Base-by-base conservation (phyloP, 2,797 vertebrate genomes). In the Tolypeutes matacus region DNA sequence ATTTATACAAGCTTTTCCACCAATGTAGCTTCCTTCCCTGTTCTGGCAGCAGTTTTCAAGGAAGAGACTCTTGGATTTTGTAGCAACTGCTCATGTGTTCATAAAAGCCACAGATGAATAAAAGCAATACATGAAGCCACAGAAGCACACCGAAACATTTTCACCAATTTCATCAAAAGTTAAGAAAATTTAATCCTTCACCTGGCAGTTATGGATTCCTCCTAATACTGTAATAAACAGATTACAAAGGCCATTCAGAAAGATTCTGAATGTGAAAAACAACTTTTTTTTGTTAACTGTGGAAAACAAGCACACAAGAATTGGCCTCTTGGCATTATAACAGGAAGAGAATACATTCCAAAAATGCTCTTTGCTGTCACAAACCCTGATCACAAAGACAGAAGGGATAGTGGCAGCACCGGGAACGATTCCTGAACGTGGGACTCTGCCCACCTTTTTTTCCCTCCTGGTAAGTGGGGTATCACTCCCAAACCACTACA, bases 31-130 rank as follows among this genome's bases (percentile, higher is more conserved):
- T 77, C 70, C 70, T 73, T 72, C 81, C 49, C 15, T 58, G 3
- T 60, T 27, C 80, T 62, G n/a, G 65, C 31, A 87, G 60, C 78
- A 29, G 34, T 56, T 94, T 91, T 93, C 70, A 94, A 93, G 46
- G 65, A 96, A 72, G 15, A 29, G 34, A 12, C 82, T 58, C 25
- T 11, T 89, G n/a, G 15, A 81, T 70, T 89, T 11, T 64, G 23
- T 3, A 82, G 39, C 46, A 86, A 86, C n/a, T 70, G 60, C 27
- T 88, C 58, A 60, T 69, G 86, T 95, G 80, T 93, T 90, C 69
- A 58, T 83, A 86, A 70, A 95, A 91, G 60, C 75, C 46, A 62
- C 18, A 39, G 62, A 60, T 42, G 42, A 91, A 21, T 46, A 64
- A 25, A 49, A 96, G 31, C 7, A 82, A 78, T 27, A 34, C 23